phyloP scores from a whole-genome alignment of 2,888 invertebrate genomes.

The Acanthosepion pharaonis region DNA sequence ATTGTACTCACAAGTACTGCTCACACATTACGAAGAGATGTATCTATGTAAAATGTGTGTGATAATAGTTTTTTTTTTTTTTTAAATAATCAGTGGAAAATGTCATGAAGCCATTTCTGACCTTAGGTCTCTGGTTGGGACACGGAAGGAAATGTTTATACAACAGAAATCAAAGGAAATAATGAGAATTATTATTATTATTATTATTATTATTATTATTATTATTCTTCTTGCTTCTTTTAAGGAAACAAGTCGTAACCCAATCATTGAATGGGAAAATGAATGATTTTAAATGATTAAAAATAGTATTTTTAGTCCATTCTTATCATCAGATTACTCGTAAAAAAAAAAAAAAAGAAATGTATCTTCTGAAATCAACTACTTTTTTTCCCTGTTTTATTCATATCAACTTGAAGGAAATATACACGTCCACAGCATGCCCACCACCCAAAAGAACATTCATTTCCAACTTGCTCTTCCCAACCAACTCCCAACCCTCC shows the following conservation, averaged over 20 bases:
- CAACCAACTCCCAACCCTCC: neutral
- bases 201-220: too few species aligned
- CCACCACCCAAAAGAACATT: neutral
- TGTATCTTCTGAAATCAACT: neutral
- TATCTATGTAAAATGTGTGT: too few species aligned
- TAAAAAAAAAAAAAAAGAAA: neutral
- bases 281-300: neutral
- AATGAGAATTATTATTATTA: too few species aligned
- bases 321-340: neutral
- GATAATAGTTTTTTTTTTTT: too few species aligned
- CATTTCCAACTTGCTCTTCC: neutral
- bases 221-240: neutral
- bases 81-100: too few species aligned
- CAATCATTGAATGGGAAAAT: neutral
- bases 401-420: neutral
- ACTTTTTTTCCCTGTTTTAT: neutral
- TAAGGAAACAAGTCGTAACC: neutral
- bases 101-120: too few species aligned
- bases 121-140: too few species aligned
- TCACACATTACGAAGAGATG: too few species aligned
- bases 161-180: too few species aligned
- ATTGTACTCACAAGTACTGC: too few species aligned
- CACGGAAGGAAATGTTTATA: too few species aligned
- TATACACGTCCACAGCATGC: fast-evolving
- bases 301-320: neutral